Conservation (phyloP, 2,113 vertebrate species). For the Regulus satrapa region DNA sequence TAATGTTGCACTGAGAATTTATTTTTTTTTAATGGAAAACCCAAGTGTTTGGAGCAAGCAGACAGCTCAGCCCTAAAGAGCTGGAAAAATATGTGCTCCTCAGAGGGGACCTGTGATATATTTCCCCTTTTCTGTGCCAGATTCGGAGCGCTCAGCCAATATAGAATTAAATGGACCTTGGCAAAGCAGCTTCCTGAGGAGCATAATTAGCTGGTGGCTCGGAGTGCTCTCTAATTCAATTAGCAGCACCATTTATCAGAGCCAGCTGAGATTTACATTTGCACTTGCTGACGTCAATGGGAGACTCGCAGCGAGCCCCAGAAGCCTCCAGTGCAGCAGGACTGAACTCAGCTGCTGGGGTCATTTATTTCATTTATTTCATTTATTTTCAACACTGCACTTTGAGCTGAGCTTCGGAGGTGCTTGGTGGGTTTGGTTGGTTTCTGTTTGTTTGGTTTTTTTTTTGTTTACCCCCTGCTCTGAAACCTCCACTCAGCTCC, state of each 20-base stretch:
- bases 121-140: conserved; percentile 21
- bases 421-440: neutral
- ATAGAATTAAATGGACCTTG: conserved; percentile 69
- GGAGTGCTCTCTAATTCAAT: conserved; percentile 77
- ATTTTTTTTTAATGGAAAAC: neutral
- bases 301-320: conserved; percentile 36
- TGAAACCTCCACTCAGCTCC: neutral
- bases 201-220: conserved; percentile 71
- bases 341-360: conserved; percentile 23
- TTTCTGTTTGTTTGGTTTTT: neutral
- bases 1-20: neutral
- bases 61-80: neutral
- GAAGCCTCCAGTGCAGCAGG: conserved; percentile 46
- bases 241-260: conserved; percentile 70
- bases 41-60: neutral
- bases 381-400: neutral
- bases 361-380: neutral
- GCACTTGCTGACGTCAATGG: conserved; percentile 68
- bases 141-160: conserved; percentile 49
- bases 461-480: neutral
- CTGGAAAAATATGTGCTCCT: conserved; percentile 41
- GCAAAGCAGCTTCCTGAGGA: conserved; percentile 69
- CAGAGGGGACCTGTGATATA: conserved; percentile 35
- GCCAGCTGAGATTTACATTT: conserved; percentile 65
- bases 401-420: neutral